These are phyloP conservation scores for Phaetusa simplex DNA, from an alignment of 2,113 vertebrate species.

Conservation along the genomic window DNA sequence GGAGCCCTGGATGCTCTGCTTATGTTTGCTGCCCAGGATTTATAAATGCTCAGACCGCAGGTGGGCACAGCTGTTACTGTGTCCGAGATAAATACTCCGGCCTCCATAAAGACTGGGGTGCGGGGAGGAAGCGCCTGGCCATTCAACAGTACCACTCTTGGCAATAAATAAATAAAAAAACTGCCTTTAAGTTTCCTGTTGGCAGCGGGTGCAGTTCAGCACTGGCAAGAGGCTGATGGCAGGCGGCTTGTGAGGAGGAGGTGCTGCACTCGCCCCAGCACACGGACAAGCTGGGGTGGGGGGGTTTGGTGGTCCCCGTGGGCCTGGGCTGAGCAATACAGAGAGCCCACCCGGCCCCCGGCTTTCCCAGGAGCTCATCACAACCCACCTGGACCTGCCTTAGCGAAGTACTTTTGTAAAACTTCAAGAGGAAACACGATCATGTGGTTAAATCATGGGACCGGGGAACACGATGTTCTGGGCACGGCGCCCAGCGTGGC, in stretches of 20 bases:
- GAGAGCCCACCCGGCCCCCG: fast-evolving
- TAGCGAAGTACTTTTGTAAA: not conserved
- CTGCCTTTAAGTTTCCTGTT: not conserved
- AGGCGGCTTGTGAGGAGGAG: fast-evolving
- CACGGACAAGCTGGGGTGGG: fast-evolving
- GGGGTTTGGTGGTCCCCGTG: fast-evolving
- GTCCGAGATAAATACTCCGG: not conserved
- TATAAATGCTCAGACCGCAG: fast-evolving
- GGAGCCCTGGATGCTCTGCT: not conserved
- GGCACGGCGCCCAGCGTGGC: not conserved
- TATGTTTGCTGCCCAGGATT: not conserved
- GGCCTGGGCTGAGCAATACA: not conserved
- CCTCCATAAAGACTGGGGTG: not conserved
- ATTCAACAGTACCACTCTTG: not conserved
- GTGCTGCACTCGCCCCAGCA: fast-evolving
- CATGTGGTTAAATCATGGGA: not conserved
- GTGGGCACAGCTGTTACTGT: not conserved
- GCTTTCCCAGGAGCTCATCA: not conserved
- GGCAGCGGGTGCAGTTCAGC: not conserved
- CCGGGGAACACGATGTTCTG: not conserved
- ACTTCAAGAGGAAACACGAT: not conserved
- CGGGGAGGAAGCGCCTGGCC: not conserved
- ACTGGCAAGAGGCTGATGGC: not conserved
- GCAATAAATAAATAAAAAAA: not conserved
- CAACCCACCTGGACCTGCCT: not conserved